Conservation (phyloP, 2,888 invertebrate genomes). For the Drosophila robusta region DNA sequence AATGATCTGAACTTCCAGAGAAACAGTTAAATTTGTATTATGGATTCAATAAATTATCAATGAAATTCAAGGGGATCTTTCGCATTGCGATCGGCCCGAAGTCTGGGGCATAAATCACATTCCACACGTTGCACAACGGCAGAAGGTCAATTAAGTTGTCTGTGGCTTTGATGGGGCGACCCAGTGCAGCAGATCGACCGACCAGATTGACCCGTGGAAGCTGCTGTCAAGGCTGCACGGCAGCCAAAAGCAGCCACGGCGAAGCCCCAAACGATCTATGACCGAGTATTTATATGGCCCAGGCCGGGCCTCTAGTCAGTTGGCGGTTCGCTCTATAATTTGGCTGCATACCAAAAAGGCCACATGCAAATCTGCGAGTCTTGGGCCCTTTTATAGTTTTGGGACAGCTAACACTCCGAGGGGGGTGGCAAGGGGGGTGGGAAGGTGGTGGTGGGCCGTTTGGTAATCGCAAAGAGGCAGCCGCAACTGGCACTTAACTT, state of each 20-base stretch:
- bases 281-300: conserved; percentile 49
- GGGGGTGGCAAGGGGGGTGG: background rate
- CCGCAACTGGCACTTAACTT: conserved; percentile 77
- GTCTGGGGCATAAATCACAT: conserved; percentile 17
- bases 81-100: background rate
- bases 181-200: conserved; percentile 5
- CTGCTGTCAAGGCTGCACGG: conserved; percentile 63
- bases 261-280: conserved; percentile 47
- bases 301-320: conserved; percentile 26
- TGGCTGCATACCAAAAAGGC: conserved; percentile 46
- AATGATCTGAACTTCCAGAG: too few species aligned
- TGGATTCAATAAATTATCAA: too few species aligned
- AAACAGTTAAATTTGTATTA: too few species aligned
- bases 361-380: conserved; percentile 51
- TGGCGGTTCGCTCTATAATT: conserved; percentile 46
- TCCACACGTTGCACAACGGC: conserved; percentile 34
- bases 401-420: conserved; percentile 64
- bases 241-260: conserved; percentile 15
- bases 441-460: conserved; percentile 3
- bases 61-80: background rate
- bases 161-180: conserved; percentile 29
- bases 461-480: conserved; percentile 31
- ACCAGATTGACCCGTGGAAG: conserved; percentile 35
- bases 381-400: conserved; percentile 48
- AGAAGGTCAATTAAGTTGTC: conserved; percentile 59